These are phyloP conservation scores for Gobio occitaniae DNA, from an alignment of 2,797 vertebrate genomes.

Conservation along the genomic window DNA sequence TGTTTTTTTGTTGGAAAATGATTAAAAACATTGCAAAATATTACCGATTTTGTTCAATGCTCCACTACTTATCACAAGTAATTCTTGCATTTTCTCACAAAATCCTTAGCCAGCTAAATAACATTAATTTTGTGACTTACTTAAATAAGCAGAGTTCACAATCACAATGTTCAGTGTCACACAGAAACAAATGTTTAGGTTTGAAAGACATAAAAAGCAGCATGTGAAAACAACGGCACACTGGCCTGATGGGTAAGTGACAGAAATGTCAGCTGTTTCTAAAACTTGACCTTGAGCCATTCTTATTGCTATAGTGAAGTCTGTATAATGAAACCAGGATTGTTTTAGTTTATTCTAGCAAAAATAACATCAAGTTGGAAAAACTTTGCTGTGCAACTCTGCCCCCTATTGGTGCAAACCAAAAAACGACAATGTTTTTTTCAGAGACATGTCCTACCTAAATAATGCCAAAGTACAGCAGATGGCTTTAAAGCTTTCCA, in stretches of 20 bases:
- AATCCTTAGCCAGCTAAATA: background rate
- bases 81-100: background rate
- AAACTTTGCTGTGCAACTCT: constrained; percentile 13
- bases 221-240: background rate
- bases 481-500: constrained; percentile 2
- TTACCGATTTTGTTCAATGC: background rate
- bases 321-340: background rate
- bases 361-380: background rate
- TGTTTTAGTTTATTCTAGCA: background rate
- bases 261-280: background rate
- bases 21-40: background rate
- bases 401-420: constrained; percentile 37
- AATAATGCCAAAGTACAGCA: background rate
- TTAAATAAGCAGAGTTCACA: background rate
- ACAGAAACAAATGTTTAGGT: background rate
- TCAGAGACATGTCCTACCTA: background rate
- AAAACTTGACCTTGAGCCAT: background rate
- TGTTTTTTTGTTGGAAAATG: background rate
- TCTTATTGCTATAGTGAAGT: background rate
- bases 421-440: background rate
- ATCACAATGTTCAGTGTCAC: background rate
- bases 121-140: background rate
- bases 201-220: background rate
- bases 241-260: background rate
- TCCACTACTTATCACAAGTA: background rate